Evolutionary conservation across 1,140 invertebrate species (phyloP).

Genomic region (Drosophila hydei): DNA sequence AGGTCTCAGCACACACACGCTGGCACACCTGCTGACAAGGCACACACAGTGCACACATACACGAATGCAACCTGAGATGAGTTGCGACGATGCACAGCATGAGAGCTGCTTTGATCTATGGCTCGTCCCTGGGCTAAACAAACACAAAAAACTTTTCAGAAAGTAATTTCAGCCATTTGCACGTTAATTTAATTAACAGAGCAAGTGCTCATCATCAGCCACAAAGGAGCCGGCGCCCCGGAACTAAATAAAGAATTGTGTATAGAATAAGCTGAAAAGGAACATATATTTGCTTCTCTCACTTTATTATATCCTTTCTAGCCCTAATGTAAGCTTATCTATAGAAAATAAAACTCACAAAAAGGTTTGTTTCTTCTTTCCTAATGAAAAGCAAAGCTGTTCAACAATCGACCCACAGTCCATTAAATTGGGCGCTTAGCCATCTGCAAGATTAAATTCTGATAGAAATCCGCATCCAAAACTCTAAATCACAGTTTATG

Average conservation of each 20-base stretch:
- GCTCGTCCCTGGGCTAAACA: slow-evolving; percentile 40
- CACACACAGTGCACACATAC: slow-evolving; percentile 26
- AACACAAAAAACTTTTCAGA: slow-evolving; percentile 46
- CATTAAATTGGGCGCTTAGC: slow-evolving; percentile 43
- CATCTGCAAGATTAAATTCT: slow-evolving; percentile 58
- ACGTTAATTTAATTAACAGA: slow-evolving; percentile 77
- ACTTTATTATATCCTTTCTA: slow-evolving; percentile 10
- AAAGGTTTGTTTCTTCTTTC: slow-evolving; percentile 1
- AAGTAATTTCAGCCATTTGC: slow-evolving; percentile 68
- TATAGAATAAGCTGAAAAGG: slow-evolving; percentile 9
- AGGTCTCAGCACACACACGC: slow-evolving; percentile 4
- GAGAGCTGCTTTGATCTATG: slow-evolving; percentile 72
- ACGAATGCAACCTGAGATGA: slow-evolving; percentile 33
- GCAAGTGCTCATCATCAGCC: slow-evolving; percentile 47
- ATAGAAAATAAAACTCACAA: slow-evolving; percentile 7
- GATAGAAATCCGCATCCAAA: slow-evolving; percentile 34
- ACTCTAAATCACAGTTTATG: slow-evolving; percentile 60
- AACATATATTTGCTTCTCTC: neutral
- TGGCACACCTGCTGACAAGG: slow-evolving; percentile 65
- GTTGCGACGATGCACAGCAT: slow-evolving; percentile 50
- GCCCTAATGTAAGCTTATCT: slow-evolving; percentile 9
- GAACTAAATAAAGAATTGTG: slow-evolving; percentile 25
- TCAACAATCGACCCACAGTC: slow-evolving; percentile 33
- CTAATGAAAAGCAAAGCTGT: slow-evolving; percentile 10
- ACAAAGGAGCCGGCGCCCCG: slow-evolving; percentile 20